phyloP scores from a whole-genome alignment of 2,113 vertebrate species.

The Cheilinus undulatus region DNA sequence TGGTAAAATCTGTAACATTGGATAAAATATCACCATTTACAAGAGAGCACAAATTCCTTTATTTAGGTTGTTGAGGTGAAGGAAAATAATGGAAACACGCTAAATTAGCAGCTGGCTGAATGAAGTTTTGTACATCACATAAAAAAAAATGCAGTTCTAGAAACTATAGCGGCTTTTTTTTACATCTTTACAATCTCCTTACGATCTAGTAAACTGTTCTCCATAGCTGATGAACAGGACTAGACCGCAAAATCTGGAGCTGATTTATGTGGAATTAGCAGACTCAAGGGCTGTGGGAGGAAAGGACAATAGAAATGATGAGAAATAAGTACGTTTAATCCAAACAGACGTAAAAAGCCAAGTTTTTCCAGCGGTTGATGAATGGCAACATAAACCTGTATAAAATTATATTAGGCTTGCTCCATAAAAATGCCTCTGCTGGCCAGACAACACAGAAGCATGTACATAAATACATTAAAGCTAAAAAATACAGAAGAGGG shows the following conservation, averaged over 20 bases:
- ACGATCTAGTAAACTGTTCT: conserved; percentile 32
- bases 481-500: background rate
- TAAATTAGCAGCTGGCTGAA: background rate
- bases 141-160: conserved; percentile 5
- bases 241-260: conserved; percentile 62
- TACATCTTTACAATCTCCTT: conserved; percentile 27
- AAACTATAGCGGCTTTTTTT: background rate
- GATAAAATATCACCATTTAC: conserved; percentile 39
- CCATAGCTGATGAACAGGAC: conserved; percentile 47
- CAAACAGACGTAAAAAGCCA: conserved; percentile 50
- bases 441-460: conserved; percentile 8
- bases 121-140: conserved; percentile 14
- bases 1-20: conserved; percentile 35
- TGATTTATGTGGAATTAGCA: conserved; percentile 54
- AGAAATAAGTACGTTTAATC: conserved; percentile 51
- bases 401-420: conserved; percentile 18
- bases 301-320: conserved; percentile 52
- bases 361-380: conserved; percentile 31
- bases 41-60: conserved; percentile 29
- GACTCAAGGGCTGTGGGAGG: conserved; percentile 46
- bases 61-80: conserved; percentile 12
- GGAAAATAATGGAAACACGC: background rate
- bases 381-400: conserved; percentile 40
- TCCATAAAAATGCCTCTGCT: conserved; percentile 14
- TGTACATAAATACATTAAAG: conserved; percentile 6